Percentiles rank a stretch among this genome's conserved stretches.
These are phyloP conservation scores for Drosophila trapezifrons DNA, from an alignment of 1,140 invertebrate species.

Conservation along the genomic window DNA sequence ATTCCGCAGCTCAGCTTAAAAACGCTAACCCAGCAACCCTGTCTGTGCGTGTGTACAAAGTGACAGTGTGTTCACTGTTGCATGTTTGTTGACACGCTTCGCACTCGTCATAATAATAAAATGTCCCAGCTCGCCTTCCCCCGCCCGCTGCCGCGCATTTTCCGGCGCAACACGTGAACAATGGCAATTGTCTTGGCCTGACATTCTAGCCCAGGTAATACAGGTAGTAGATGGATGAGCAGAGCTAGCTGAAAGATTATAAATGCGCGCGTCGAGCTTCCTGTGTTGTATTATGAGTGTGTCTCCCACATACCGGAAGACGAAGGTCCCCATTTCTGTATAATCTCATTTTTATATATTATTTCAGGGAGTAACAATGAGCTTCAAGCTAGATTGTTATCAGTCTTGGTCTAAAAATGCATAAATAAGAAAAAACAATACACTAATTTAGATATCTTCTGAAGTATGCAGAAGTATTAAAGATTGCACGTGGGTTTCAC, in stretches of 20 bases:
- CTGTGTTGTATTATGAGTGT: constrained; percentile 3
- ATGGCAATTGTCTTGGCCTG: constrained; percentile 73
- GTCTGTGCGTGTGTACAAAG: constrained; percentile 11
- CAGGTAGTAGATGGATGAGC: constrained; percentile 39
- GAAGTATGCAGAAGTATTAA: no score
- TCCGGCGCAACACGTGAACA: constrained; percentile 52
- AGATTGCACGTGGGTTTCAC: neutral
- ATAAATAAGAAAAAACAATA: neutral
- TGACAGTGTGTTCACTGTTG: constrained; percentile 44
- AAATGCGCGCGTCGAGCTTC: constrained; percentile 24
- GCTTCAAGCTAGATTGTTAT: neutral
- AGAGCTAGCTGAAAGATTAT: constrained; percentile 29
- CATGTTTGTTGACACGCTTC: constrained; percentile 75
- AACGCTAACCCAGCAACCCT: neutral
- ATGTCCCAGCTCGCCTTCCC: constrained; percentile 31
- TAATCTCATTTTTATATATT: constrained; percentile 8
- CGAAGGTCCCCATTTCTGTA: constrained; percentile 1
- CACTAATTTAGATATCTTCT: no score
- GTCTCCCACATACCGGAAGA: neutral
- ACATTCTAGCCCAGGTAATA: constrained; percentile 43
- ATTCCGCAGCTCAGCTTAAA: neutral
- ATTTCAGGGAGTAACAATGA: neutral
- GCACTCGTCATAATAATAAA: constrained; percentile 69
- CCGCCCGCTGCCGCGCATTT: neutral
- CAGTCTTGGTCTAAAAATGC: neutral